Conservation (phyloP, 2,113 vertebrate genomes). For the Stegastes partitus region DNA sequence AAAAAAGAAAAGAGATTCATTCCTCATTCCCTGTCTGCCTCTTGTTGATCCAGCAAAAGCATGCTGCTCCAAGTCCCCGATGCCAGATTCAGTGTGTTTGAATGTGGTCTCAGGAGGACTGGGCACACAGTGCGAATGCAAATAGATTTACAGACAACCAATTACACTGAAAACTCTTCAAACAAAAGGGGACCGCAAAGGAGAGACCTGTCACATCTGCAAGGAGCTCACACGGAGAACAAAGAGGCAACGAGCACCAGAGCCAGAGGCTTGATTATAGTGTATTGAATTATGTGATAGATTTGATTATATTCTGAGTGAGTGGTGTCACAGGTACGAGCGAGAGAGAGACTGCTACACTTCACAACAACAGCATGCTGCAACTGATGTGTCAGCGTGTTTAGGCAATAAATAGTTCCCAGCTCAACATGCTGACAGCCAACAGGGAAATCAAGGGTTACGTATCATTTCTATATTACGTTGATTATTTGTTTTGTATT, state of each 20-base stretch:
- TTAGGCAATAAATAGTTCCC: constrained; percentile 34
- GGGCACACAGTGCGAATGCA: constrained; percentile 64
- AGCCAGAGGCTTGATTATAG: background rate
- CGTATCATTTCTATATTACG: constrained; percentile 53
- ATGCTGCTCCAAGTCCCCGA: constrained; percentile 39
- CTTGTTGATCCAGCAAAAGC: constrained; percentile 53
- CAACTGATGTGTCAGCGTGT: constrained; percentile 17
- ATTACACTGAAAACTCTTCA: constrained; percentile 64
- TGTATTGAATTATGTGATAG: constrained; percentile 4
- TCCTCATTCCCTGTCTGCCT: constrained; percentile 17
- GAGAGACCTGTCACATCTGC: constrained; percentile 32
- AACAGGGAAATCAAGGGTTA: constrained; percentile 51
- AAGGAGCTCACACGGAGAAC: constrained; percentile 11
- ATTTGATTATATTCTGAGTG: constrained; percentile 20
- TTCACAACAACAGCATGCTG: background rate
- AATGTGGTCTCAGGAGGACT: constrained; percentile 65
- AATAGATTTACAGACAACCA: constrained; percentile 72
- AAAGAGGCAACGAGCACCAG: background rate
- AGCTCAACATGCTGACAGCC: constrained; percentile 50
- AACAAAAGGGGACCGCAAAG: constrained; percentile 40
- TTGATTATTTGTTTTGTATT: constrained; percentile 63
- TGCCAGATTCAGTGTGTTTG: constrained; percentile 67
- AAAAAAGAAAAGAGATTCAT: background rate
- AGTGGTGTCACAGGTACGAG: background rate
- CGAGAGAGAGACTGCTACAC: background rate